A percentile compares a stretch with the other conserved stretches of the same genome.
phyloP scores from a whole-genome alignment of 2,888 invertebrate species.

The Polylopha cassiicola region DNA sequence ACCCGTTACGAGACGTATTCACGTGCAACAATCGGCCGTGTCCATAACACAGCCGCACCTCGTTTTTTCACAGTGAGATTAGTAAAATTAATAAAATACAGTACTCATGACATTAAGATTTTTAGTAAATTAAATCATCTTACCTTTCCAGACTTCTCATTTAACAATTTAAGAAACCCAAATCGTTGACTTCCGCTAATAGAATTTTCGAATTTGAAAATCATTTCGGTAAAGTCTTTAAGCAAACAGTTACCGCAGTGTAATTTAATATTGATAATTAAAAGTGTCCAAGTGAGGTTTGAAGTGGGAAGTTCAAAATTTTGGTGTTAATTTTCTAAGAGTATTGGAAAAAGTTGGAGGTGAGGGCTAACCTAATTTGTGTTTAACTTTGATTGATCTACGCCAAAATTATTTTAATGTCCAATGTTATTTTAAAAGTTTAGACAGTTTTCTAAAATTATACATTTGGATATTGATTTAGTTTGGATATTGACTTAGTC shows the following conservation, averaged over 20 bases:
- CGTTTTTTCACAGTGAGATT: no score
- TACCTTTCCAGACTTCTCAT: no score
- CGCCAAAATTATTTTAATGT: conserved; percentile 9
- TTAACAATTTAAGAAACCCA: no score
- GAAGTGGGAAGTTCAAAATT: conserved; percentile 27
- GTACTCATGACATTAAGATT: no score
- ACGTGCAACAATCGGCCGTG: no score
- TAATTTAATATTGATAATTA: conserved; percentile 33
- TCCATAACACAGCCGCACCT: no score
- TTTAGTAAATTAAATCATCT: no score
- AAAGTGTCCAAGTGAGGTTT: conserved; percentile 28
- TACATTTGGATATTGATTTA: no score
- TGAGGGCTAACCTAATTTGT: conserved; percentile 22
- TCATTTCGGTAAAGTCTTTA: conserved; percentile 22
- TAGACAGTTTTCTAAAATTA: no score
- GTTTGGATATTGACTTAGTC: no score
- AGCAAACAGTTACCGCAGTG: conserved; percentile 25
- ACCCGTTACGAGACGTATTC: no score
- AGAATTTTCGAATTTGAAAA: conserved; percentile 22
- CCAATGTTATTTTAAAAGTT: not conserved
- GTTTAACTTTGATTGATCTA: conserved; percentile 26
- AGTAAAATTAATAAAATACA: no score
- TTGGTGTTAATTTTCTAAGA: conserved; percentile 27
- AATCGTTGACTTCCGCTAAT: conserved; percentile 16
- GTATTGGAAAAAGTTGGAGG: conserved; percentile 29